Percentiles rank a stretch among this genome's conserved stretches.
Evolutionary conservation across 2,888 invertebrate genomes (phyloP).

Genomic region (Megalurothrips usitatus): DNA sequence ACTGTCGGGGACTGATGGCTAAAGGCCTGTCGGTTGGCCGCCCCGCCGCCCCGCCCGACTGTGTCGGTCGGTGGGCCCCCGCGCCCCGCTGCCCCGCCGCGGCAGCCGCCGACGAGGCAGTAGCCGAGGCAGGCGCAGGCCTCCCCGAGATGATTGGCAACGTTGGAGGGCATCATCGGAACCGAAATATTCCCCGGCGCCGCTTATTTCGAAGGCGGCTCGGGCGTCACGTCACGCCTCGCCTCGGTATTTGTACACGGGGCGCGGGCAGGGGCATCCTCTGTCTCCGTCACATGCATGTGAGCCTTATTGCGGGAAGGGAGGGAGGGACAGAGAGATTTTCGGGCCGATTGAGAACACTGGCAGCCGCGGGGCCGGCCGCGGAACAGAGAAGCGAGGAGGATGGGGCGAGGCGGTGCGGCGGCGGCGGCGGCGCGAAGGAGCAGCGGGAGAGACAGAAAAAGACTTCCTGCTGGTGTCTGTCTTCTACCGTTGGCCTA

Average conservation of each 20-base stretch:
- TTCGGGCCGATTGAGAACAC: too few relatives aligned
- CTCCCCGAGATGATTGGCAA: constrained; percentile 15
- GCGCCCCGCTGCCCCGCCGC: background rate
- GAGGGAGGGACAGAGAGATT: too few relatives aligned
- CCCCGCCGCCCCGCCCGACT: background rate
- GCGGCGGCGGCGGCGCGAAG: too few relatives aligned
- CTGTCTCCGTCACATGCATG: too few relatives aligned
- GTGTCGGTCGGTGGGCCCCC: background rate
- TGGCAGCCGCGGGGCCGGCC: too few relatives aligned
- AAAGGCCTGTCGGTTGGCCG: constrained; percentile 6
- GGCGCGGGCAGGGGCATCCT: too few relatives aligned
- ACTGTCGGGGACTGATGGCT: background rate
- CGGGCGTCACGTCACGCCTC: background rate
- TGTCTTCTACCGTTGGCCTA: background rate
- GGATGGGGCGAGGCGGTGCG: background rate
- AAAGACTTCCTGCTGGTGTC: constrained; percentile 12
- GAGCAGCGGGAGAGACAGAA: background rate
- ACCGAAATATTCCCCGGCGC: background rate
- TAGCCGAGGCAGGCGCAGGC: background rate
- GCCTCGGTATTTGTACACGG: constrained; percentile 10
- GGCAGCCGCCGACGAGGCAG: background rate
- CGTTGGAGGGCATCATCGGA: constrained; percentile 22
- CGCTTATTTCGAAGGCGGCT: background rate
- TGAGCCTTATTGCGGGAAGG: too few relatives aligned
- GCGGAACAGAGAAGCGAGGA: background rate